Base-by-base conservation (phyloP, 2,888 invertebrate genomes). In the Cristatella mucedo region DNA sequence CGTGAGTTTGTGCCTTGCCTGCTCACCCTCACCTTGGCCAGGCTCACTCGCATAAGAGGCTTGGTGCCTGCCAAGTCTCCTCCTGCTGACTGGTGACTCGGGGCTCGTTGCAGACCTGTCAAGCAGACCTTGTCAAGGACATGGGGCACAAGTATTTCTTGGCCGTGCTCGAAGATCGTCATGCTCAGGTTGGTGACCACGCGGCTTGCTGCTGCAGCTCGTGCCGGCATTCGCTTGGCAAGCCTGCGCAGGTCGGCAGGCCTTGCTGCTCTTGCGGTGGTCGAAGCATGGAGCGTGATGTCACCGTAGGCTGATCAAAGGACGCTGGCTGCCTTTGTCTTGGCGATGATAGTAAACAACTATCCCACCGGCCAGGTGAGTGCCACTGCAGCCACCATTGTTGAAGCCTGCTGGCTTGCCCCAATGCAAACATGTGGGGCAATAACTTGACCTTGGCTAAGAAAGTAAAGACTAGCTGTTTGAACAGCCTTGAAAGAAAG, bases 141-240 rank as follows among this genome's bases (percentile, higher is more conserved):
- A 78, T 78, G 57, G 82, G 86, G 9, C 86, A 91, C 67, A 86
- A 84, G 62, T 93, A 93, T 67, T 97, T 97, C 66, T 69, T 97
- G 31, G 75, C 81, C 1, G 81, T 95, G 33, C 74, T 97, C 13
- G 82, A 85, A 60, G 95, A 97, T 61, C 73, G 76, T 11, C 70
- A 77, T 1, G 79, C 89, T 50, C 76, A 80, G 47, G 82, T 82
- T 67, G 75, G 76, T 74, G 21, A 21, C 5, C 4, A n/a, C 4
- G 15, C 6, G 13, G 31, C n/a, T 29, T 29, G 18, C 15, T 40
- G 21, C 32, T 21, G 7, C 21, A 13, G 39, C 9, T 16, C 3
- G 32, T 31, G 36, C 18, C 2, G 20, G n/a, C 6, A 31, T 26
- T 26, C 9, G n/a, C n/a, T n/a, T n/a, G n/a, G n/a, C n/a, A n/a